phyloP scores from a whole-genome alignment of 1,140 invertebrate genomes.

The Wasmannia auropunctata region DNA sequence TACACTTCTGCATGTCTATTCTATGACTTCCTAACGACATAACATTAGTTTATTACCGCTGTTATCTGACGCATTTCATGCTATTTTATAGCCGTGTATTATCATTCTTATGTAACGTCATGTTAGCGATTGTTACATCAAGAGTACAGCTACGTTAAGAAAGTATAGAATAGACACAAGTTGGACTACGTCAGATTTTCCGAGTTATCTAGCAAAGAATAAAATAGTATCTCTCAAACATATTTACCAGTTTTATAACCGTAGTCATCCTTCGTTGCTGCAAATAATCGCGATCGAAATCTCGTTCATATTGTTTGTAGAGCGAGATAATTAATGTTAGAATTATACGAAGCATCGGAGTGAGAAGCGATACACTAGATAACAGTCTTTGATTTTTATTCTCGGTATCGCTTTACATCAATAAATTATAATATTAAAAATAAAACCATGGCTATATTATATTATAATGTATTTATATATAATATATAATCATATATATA shows the following conservation, averaged over 20 bases:
- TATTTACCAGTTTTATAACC: not conserved
- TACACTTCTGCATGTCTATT: not conserved
- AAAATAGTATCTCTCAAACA: not conserved
- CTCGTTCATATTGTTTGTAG: not conserved
- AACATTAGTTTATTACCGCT: not conserved
- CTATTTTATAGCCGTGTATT: not conserved
- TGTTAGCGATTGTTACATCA: not conserved
- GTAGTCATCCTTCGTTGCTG: not conserved
- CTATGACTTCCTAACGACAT: constrained; percentile 13
- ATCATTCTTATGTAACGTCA: not conserved
- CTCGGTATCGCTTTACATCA: constrained; percentile 76
- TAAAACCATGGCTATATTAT: constrained; percentile 66
- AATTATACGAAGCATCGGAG: constrained; percentile 41
- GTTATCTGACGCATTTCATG: not conserved
- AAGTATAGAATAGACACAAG: constrained; percentile 10
- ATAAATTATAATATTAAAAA: constrained; percentile 80
- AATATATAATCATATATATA: constrained; percentile 13
- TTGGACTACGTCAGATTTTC: not conserved
- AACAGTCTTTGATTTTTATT: constrained; percentile 81
- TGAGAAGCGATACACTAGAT: constrained; percentile 58
- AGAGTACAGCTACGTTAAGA: not conserved
- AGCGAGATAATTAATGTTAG: constrained; percentile 8
- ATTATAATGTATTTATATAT: not conserved
- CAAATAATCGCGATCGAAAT: constrained; percentile 6
- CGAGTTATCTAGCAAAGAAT: not conserved